Base-by-base conservation (phyloP, 2,888 invertebrate species). In the Dorcus parallelipipedus region DNA sequence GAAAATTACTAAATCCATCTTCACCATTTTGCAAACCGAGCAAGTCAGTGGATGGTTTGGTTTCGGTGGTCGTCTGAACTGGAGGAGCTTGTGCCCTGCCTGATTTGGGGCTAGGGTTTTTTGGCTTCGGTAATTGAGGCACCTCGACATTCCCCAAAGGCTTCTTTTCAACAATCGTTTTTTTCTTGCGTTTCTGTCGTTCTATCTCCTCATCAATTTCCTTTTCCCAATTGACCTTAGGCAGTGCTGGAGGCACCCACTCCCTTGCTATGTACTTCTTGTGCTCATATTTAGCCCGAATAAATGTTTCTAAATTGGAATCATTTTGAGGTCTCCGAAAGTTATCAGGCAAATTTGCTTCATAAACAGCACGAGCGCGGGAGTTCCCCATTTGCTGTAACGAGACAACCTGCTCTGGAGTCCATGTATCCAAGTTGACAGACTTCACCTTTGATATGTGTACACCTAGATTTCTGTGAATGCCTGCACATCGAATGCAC, bases 401-500 rank as follows among this genome's bases (percentile, higher is more conserved):
- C 63, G 87, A 86, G 55, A 87, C 84, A 76, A 78, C 77, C 87
- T 99, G 99, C 76, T 98, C 97, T 0, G 97, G 93, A 7, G 96
- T 97, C 99, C 99, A 99, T 42, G 95, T 86, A 80, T 99, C 99
- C 62, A 99, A 83, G 79, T 97, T 98, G 62, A 99, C 97, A 50
- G 97, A 97, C 81, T 97, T 97, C 56, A 99, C 98, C 80, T 93
- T 93, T 63, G 97, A 98, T 80, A 99, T 97, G 80, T 99, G 98
- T 8, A 98, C 97, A 47, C 99, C 99, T 49, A 99, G 85, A 80
- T 98, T 98, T 63, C 99, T 87, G 81, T 99, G 99, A 73, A 99
- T 97, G 20, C 98, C 98, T 9, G 99, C 99, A 80, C 99, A 99
- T 55, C 98, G 87, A 76, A 99, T 99, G 79, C 99, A 99, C 52